Percentiles rank a stretch among this genome's conserved stretches.
These are phyloP conservation scores for Sisor rabdophorus DNA, from an alignment of 2,113 vertebrate genomes.

Conservation along the genomic window DNA sequence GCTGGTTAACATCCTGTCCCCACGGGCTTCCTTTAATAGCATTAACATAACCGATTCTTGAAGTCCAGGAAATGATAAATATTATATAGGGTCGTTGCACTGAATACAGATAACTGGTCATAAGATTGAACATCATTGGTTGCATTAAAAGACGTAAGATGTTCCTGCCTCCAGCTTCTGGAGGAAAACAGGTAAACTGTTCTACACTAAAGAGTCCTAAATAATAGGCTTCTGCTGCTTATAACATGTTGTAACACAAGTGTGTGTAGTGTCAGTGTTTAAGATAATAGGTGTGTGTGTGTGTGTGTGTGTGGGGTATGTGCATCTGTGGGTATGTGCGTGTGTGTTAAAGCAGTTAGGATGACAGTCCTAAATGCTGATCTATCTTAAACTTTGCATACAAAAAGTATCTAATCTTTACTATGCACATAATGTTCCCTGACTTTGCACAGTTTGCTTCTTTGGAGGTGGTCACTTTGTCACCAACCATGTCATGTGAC, in stretches of 20 bases:
- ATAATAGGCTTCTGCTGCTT: background rate
- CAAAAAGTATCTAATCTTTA: background rate
- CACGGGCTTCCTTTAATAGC: background rate
- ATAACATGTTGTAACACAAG: slow-evolving; percentile 15
- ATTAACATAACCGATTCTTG: background rate
- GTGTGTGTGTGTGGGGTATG: background rate
- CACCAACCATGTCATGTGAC: too few relatives aligned
- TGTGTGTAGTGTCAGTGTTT: background rate
- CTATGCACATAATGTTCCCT: background rate
- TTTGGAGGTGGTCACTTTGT: too few relatives aligned
- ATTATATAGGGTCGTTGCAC: slow-evolving; percentile 4
- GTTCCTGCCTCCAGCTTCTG: slow-evolving; percentile 5
- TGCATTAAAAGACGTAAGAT: background rate
- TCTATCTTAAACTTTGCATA: background rate
- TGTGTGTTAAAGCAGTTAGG: background rate
- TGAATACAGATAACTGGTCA: background rate
- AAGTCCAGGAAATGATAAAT: slow-evolving; percentile 3
- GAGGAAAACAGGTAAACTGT: background rate
- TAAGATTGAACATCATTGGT: background rate
- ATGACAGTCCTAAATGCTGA: slow-evolving; percentile 14
- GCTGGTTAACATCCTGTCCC: slow-evolving; percentile 36
- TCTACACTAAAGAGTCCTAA: background rate
- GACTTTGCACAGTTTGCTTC: too few relatives aligned
- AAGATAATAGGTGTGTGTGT: slow-evolving; percentile 23
- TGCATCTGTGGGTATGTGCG: background rate